Conservation (phyloP, 2,113 vertebrate species). For the Psephotus haematonotus region DNA sequence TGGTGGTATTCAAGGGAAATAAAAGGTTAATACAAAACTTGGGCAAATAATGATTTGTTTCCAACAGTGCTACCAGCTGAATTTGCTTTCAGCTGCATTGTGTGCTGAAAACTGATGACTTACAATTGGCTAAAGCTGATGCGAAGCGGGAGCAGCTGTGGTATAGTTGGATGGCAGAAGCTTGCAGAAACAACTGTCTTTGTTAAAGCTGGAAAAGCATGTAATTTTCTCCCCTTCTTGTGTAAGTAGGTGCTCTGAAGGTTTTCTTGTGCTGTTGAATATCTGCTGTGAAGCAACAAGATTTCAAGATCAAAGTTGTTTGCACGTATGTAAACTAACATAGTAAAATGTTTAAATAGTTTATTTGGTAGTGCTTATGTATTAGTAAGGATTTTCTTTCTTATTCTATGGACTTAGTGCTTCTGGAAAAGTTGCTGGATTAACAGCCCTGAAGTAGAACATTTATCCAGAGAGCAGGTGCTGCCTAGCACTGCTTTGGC, state of each 20-base stretch:
- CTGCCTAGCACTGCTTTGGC: neutral
- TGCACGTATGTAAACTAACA: neutral
- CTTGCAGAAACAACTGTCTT: constrained; percentile 28
- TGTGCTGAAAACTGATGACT: constrained; percentile 57
- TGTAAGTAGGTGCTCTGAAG: neutral
- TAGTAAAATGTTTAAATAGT: neutral
- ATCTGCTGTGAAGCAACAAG: neutral
- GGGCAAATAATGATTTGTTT: constrained; percentile 3
- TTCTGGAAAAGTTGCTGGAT: neutral
- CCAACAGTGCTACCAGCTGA: neutral
- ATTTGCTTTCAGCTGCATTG: constrained; percentile 27
- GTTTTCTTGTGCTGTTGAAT: neutral
- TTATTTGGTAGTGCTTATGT: neutral
- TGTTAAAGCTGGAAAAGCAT: constrained; percentile 11
- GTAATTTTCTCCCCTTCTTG: neutral
- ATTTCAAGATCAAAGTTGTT: neutral
- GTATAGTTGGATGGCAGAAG: neutral
- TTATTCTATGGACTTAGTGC: neutral
- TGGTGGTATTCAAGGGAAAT: neutral
- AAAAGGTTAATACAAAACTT: constrained; percentile 39
- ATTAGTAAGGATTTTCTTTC: neutral
- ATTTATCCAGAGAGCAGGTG: neutral
- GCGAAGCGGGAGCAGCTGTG: constrained; percentile 20
- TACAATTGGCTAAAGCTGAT: constrained; percentile 17
- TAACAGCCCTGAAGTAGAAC: neutral